A percentile compares a stretch with the other conserved stretches of the same genome.
Conservation (phyloP, 2,797 vertebrate genomes). For the Psittacula derbiana region DNA sequence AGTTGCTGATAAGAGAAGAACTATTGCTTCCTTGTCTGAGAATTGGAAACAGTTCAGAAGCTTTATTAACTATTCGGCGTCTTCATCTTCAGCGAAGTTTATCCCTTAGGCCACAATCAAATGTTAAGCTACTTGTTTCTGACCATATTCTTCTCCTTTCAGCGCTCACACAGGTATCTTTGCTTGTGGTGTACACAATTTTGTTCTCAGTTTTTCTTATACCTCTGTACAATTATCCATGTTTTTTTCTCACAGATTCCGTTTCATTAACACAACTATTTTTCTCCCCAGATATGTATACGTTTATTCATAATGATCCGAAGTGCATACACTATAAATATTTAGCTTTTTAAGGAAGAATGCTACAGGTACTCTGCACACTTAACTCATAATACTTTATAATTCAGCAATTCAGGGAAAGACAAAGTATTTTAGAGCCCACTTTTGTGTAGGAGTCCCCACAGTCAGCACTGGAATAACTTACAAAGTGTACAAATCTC, state of each 20-base stretch:
- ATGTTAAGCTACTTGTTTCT: conserved; percentile 33
- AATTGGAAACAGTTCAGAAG: conserved; percentile 72
- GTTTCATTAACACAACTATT: background rate
- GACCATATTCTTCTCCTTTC: background rate
- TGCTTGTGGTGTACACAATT: conserved; percentile 20
- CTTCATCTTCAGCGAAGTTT: conserved; percentile 56
- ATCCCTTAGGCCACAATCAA: conserved; percentile 48
- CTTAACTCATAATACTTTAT: background rate
- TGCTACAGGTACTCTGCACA: background rate
- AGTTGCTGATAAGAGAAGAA: conserved; percentile 72
- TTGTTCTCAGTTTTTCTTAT: conserved; percentile 30
- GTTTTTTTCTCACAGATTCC: background rate
- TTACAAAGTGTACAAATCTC: background rate
- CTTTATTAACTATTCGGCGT: conserved; percentile 71
- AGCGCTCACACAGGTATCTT: background rate
- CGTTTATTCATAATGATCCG: background rate
- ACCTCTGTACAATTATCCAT: background rate
- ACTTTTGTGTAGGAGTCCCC: rapidly evolving
- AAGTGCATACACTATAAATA: background rate
- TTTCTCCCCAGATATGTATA: background rate
- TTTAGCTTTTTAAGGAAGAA: background rate
- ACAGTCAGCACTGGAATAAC: rapidly evolving
- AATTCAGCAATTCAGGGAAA: background rate
- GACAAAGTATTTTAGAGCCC: background rate
- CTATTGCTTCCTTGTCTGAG: conserved; percentile 70